These are phyloP conservation scores for Phaethornis superciliosus DNA, from an alignment of 2,113 vertebrate species.

Conservation along the genomic window DNA sequence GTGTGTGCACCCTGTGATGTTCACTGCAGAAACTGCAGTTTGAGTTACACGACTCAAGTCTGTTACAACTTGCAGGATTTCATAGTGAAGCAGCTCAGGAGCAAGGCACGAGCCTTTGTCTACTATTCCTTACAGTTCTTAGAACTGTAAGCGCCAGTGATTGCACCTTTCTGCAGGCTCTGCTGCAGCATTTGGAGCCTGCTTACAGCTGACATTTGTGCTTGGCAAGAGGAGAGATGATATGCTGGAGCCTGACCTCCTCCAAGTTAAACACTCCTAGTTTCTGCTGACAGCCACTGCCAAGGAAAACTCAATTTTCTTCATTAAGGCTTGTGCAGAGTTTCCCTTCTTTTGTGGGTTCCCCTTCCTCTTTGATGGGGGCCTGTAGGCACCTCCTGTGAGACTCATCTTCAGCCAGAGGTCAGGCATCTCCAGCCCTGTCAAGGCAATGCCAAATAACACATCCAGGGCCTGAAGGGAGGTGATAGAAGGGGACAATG, in stretches of 20 bases:
- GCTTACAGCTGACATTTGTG: background rate
- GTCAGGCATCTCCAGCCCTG: background rate
- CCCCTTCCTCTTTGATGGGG: background rate
- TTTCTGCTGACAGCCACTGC: background rate
- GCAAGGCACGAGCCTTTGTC: background rate
- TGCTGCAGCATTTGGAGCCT: background rate
- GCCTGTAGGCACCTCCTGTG: rapidly evolving
- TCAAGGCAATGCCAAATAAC: background rate
- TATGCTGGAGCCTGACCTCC: background rate
- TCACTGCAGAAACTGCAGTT: background rate
- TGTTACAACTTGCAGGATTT: background rate
- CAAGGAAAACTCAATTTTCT: background rate
- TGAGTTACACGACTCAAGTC: rapidly evolving
- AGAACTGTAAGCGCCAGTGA: background rate
- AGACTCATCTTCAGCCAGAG: background rate
- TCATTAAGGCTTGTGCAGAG: background rate
- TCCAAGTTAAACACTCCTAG: background rate
- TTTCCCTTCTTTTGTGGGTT: background rate
- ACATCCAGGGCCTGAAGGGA: background rate
- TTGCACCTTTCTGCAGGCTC: background rate
- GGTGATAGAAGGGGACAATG: background rate
- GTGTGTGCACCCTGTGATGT: background rate
- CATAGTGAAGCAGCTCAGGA: background rate
- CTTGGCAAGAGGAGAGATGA: background rate
- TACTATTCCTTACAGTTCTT: background rate